Conservation (phyloP, 1,140 invertebrate species). For the Acromyrmex charruanus region DNA sequence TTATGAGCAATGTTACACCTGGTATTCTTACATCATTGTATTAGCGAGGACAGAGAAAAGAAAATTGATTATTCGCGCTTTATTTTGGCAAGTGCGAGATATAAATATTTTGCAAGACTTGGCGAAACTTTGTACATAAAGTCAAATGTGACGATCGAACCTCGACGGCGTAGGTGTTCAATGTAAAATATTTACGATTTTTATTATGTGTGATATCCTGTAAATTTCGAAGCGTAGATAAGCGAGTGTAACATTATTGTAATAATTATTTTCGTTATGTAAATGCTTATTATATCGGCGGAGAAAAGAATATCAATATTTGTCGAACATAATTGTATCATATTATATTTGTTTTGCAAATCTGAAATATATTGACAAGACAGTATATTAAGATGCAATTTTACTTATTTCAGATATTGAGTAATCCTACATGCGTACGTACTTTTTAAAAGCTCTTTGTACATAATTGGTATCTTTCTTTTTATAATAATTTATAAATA, state of each 20-base stretch:
- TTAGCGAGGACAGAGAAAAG: background rate
- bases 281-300: slow-evolving; percentile 77
- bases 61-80: slow-evolving; percentile 4
- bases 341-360: slow-evolving; percentile 83
- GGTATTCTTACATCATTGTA: too few species aligned
- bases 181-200: slow-evolving; percentile 80
- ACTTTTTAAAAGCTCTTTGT: background rate
- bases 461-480: background rate
- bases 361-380: slow-evolving; percentile 82
- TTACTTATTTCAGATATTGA: slow-evolving; percentile 36
- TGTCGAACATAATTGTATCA: slow-evolving; percentile 77
- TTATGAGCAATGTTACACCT: too few species aligned
- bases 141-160: background rate
- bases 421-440: background rate
- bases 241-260: slow-evolving; percentile 66
- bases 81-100: slow-evolving; percentile 27
- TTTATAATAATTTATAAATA: background rate
- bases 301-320: slow-evolving; percentile 59
- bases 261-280: slow-evolving; percentile 79
- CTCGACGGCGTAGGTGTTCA: slow-evolving; percentile 51
- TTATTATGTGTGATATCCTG: slow-evolving; percentile 83
- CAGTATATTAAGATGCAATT: slow-evolving; percentile 68
- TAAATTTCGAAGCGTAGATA: slow-evolving; percentile 77
- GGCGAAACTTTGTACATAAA: slow-evolving; percentile 41
- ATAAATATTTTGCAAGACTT: slow-evolving; percentile 15